These are phyloP conservation scores for Pomacea canaliculata DNA, from an alignment of 2,888 invertebrate species.

Conservation along the genomic window DNA sequence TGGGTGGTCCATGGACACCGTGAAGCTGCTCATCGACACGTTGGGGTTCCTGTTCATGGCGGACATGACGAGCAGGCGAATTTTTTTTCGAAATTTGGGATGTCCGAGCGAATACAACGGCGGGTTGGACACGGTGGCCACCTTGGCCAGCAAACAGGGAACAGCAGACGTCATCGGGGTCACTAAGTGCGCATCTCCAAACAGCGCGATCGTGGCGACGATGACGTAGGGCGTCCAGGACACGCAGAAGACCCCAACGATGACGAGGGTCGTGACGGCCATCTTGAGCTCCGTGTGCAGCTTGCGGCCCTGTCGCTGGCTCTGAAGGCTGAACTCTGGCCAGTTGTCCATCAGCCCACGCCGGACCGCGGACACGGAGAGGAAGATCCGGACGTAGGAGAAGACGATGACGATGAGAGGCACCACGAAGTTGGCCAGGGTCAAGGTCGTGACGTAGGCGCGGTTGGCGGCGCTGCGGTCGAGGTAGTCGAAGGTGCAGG, in stretches of 20 bases:
- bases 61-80: neutral
- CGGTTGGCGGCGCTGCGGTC: slow-evolving; percentile 16
- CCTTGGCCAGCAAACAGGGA: slow-evolving; percentile 82
- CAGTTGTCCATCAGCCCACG: slow-evolving; percentile 23
- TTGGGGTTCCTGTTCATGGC: neutral
- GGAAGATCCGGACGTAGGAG: slow-evolving; percentile 33
- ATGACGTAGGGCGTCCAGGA: slow-evolving; percentile 87
- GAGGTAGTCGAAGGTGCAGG: slow-evolving; percentile 41
- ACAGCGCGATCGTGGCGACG: slow-evolving; percentile 81
- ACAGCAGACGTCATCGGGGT: slow-evolving; percentile 79
- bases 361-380: slow-evolving; percentile 25
- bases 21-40: too few relatives aligned
- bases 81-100: slow-evolving; percentile 31
- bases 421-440: slow-evolving; percentile 32
- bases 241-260: slow-evolving; percentile 76
- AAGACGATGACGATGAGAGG: slow-evolving; percentile 32
- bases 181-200: slow-evolving; percentile 75
- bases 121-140: slow-evolving; percentile 74
- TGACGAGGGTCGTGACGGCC: slow-evolving; percentile 26
- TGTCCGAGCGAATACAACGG: slow-evolving; percentile 65
- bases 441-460: slow-evolving; percentile 31
- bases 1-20: neutral
- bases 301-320: neutral
- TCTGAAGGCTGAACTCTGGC: slow-evolving; percentile 24
- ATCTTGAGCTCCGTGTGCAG: slow-evolving; percentile 21